Conservation (phyloP, 2,113 vertebrate species). For the Sander vitreus region DNA sequence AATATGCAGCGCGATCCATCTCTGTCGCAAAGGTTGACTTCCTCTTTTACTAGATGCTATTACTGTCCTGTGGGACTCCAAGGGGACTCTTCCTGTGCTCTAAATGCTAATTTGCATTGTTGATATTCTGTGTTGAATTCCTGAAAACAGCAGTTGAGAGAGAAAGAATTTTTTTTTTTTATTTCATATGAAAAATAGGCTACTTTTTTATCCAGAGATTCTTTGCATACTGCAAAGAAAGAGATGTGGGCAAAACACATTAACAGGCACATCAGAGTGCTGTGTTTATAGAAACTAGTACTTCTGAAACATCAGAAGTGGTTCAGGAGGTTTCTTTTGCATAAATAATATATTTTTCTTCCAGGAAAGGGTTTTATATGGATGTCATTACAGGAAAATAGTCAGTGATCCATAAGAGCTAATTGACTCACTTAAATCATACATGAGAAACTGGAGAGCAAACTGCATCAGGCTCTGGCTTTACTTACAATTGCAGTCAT, state of each 20-base stretch:
- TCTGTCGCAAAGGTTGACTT: constrained; percentile 70
- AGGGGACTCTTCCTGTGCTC: constrained; percentile 51
- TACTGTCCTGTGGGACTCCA: constrained; percentile 67
- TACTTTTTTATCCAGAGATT: background rate
- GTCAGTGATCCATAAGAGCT: constrained; percentile 32
- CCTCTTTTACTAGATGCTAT: constrained; percentile 63
- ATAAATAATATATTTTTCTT: constrained; percentile 33
- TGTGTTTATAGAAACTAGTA: constrained; percentile 28
- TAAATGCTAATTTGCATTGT: constrained; percentile 76
- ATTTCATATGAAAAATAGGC: constrained; percentile 45
- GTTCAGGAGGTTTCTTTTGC: constrained; percentile 26
- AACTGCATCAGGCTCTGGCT: constrained; percentile 6
- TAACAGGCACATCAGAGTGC: constrained; percentile 30
- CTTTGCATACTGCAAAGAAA: constrained; percentile 34
- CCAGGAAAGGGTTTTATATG: constrained; percentile 15
- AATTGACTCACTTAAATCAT: constrained; percentile 54
- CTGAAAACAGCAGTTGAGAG: constrained; percentile 55
- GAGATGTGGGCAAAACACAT: constrained; percentile 45
- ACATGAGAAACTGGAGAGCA: constrained; percentile 40
- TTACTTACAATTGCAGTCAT: constrained; percentile 22
- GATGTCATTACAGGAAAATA: constrained; percentile 39
- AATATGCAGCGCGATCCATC: constrained; percentile 75
- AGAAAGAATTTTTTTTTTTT: constrained; percentile 54
- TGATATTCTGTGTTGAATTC: constrained; percentile 62
- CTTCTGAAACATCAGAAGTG: constrained; percentile 20